phyloP scores from a whole-genome alignment of 2,888 invertebrate species.

The Pelosia muscerda region DNA sequence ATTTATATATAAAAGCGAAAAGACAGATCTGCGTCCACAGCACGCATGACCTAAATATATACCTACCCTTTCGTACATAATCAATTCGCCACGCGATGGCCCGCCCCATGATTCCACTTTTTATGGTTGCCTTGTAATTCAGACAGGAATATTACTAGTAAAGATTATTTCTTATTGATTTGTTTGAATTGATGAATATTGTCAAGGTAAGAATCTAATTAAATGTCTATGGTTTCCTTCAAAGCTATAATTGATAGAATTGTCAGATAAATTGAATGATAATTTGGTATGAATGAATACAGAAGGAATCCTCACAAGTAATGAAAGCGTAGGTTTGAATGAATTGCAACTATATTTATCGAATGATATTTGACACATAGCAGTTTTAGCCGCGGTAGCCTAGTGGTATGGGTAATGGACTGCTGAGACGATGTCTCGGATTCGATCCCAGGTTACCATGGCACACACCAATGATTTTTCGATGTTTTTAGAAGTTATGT shows the following conservation, averaged over 20 bases:
- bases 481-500: too few relatives aligned
- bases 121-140: slow-evolving; percentile 32
- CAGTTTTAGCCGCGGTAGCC: too few relatives aligned
- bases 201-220: not conserved
- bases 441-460: too few relatives aligned
- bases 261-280: not conserved
- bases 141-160: slow-evolving; percentile 9
- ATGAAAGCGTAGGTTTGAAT: too few relatives aligned
- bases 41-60: slow-evolving; percentile 52
- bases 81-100: slow-evolving; percentile 35
- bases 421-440: too few relatives aligned
- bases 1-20: slow-evolving; percentile 10
- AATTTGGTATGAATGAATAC: not conserved
- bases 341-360: too few relatives aligned
- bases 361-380: too few relatives aligned
- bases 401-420: too few relatives aligned
- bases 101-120: slow-evolving; percentile 27
- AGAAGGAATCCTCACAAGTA: too few relatives aligned
- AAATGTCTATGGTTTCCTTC: not conserved
- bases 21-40: slow-evolving; percentile 14
- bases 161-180: slow-evolving; percentile 10
- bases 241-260: not conserved
- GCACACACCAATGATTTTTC: too few relatives aligned
- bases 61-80: slow-evolving; percentile 19
- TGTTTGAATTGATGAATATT: not conserved